Conservation (phyloP, 2,888 invertebrate species). For the Polietes domitor region DNA sequence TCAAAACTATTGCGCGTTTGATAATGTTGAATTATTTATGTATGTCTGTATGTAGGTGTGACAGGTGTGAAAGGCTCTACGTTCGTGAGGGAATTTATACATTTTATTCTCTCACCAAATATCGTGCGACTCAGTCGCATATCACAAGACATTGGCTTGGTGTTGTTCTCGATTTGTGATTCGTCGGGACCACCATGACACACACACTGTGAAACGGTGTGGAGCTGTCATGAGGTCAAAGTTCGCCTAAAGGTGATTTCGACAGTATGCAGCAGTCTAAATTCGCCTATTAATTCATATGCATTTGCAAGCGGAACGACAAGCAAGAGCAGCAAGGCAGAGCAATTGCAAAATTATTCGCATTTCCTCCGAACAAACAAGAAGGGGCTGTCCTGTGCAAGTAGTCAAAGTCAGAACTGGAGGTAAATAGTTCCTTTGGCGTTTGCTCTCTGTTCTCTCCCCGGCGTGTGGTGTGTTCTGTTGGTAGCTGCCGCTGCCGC, state of each 20-base stretch:
- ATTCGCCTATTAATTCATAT: slow-evolving; percentile 51
- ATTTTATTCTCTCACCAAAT: too few species aligned
- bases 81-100: too few species aligned
- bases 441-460: slow-evolving; percentile 34
- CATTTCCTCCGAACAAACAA: slow-evolving; percentile 42
- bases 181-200: too few species aligned
- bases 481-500: too few species aligned
- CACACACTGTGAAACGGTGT: background rate
- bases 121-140: too few species aligned
- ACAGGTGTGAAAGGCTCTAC: too few species aligned
- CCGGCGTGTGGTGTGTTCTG: background rate
- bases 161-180: too few species aligned
- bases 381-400: slow-evolving; percentile 21
- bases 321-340: slow-evolving; percentile 14
- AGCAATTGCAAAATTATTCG: slow-evolving; percentile 43
- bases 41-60: too few species aligned
- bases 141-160: too few species aligned
- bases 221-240: background rate
- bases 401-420: slow-evolving; percentile 49
- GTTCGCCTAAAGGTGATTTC: background rate
- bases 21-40: too few species aligned
- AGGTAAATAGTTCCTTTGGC: slow-evolving; percentile 64
- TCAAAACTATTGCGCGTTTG: too few species aligned
- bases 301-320: background rate
- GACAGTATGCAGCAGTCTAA: background rate